phyloP scores from a whole-genome alignment of 2,113 vertebrate species.

The Etheostoma cragini region DNA sequence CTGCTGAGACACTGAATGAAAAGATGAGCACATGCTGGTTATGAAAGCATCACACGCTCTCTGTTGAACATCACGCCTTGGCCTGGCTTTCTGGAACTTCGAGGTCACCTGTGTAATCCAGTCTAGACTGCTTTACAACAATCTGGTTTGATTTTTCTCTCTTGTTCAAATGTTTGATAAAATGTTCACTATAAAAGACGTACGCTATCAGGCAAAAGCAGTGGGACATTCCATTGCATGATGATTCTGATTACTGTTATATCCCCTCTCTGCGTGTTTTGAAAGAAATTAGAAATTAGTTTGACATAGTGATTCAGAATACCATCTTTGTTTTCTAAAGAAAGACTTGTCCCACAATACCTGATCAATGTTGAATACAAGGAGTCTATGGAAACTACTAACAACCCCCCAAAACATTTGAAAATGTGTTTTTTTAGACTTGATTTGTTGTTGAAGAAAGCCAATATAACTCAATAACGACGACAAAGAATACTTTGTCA shows the following conservation, averaged over 20 bases:
- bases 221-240: not conserved
- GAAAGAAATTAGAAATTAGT: not conserved
- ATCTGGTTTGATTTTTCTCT: not conserved
- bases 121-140: not conserved
- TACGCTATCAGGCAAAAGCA: not conserved
- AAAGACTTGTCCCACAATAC: not conserved
- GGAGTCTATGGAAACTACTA: constrained; percentile 22
- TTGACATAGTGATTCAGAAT: not conserved
- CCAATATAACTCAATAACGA: not conserved
- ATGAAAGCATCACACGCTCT: not conserved
- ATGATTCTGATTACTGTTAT: not conserved
- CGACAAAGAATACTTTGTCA: constrained; percentile 2
- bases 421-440: not conserved
- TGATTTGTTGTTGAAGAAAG: constrained; percentile 10
- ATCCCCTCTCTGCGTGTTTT: not conserved
- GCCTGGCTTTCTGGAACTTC: not conserved
- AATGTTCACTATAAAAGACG: not conserved
- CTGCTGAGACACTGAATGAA: not conserved
- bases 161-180: constrained; percentile 4
- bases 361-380: constrained; percentile 9
- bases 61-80: not conserved
- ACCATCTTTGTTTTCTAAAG: not conserved
- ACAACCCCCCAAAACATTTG: not conserved
- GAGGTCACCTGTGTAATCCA: not conserved
- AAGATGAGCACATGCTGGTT: not conserved